Base-by-base conservation (phyloP, 1,140 invertebrate species). In the Saccostrea cuccullata region DNA sequence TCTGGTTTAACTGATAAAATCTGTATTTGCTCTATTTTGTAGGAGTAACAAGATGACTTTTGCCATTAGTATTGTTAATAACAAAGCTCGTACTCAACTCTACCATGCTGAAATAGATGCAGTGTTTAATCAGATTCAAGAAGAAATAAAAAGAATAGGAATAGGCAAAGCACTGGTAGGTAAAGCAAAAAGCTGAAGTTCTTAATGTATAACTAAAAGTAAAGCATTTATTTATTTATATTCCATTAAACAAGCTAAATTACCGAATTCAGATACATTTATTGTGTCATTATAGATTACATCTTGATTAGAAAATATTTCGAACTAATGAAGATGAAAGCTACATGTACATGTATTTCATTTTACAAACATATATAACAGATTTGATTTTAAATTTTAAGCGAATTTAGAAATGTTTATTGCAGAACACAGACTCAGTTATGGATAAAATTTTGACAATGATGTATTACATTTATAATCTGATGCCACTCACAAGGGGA, bases 381-480 rank as follows among this genome's bases (percentile, higher is more conserved):
- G 47, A 47, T 47, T 47, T 47, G 1, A 47, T 47, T 47, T 47
- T 47, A 47, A 47, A n/a, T n/a, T n/a, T n/a, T n/a, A 9, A 8
- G 47, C 9, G 6, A n/a, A n/a, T 47, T 47, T 47, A 30, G 0
- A n/a, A 55, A 55, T 5, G 17, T 84, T 84, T 17, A 17, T 90
- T 91, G 8, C 86, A 93, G 93, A 93, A 94, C 87, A 87, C 93
- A 55, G 93, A 94, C 56, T 89, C 89, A 12, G 91, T 94, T 3
- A 73, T 93, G 8, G 92, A 93, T 86, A 87, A 92, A 15, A 92
- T 94, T 55, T 87, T 94, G 8, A 92, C 93, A 3, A 82, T 94
- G 67, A 89, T 92, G 0, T 94, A 94, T 87, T 94, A 94, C 88
- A 93, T 94, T 89, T 93, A 93, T 88, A 94, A 94, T 86, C 87